Percentiles rank a stretch among this genome's conserved stretches.
phyloP scores from a whole-genome alignment of 2,797 vertebrate genomes.

The Muraenolepis orangiensis region DNA sequence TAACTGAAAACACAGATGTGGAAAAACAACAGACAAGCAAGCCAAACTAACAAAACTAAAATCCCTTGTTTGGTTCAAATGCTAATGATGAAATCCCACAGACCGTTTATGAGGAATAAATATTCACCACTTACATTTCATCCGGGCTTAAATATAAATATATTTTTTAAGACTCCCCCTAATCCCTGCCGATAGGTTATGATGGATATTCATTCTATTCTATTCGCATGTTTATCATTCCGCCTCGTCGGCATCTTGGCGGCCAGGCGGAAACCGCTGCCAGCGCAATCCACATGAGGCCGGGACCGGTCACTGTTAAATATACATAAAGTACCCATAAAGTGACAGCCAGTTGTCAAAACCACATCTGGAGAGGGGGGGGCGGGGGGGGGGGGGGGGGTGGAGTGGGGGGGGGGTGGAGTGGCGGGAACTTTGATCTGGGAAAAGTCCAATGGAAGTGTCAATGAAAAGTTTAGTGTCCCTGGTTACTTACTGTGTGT shows the following conservation, averaged over 20 bases:
- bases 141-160: slow-evolving; percentile 27
- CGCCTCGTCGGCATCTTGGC: slow-evolving; percentile 27
- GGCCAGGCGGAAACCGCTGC: slow-evolving; percentile 23
- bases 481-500: neutral
- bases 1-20: too few species aligned
- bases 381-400: slow-evolving; percentile 9
- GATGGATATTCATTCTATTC: slow-evolving; percentile 38
- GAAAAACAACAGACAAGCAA: neutral
- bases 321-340: slow-evolving; percentile 50
- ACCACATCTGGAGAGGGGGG: slow-evolving; percentile 29
- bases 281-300: slow-evolving; percentile 31
- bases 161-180: slow-evolving; percentile 35
- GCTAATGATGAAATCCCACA: slow-evolving; percentile 19
- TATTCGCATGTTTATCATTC: slow-evolving; percentile 8
- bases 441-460: slow-evolving; percentile 8
- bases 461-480: neutral
- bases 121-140: slow-evolving; percentile 11
- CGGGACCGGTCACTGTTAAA: slow-evolving; percentile 49
- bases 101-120: slow-evolving; percentile 20
- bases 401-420: slow-evolving; percentile 21
- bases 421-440: neutral
- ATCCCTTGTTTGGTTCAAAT: slow-evolving; percentile 13
- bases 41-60: slow-evolving; percentile 1
- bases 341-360: slow-evolving; percentile 39
- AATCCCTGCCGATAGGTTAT: slow-evolving; percentile 28